Evolutionary conservation across 2,888 invertebrate genomes (phyloP), one percentile per base, ranked within the genome.

Genomic region (Invenusta paracnida): DNA sequence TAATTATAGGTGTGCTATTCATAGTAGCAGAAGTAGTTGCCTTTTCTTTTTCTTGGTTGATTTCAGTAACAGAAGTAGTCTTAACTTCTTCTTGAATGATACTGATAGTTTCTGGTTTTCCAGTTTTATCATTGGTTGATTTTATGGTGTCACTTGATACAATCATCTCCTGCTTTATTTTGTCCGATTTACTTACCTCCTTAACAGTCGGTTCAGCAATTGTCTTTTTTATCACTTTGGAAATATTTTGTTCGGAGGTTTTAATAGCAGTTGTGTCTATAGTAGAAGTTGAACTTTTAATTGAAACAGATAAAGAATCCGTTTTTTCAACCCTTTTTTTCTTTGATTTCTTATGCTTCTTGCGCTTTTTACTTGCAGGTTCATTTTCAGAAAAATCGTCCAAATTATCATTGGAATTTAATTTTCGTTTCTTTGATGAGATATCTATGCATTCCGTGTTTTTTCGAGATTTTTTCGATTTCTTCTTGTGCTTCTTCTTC

Each of bases 291-390:
- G 48, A 48, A 48, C 17, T 17, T 11, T 48, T 48, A 5, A 17
- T 48, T 48, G 48, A 11, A 17, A 48, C 5, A 48, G 5, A 5
- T 48, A 11, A 11, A 48, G 48, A 5, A 11, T 48, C 48, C 5
- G 48, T 11, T 48, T 48, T 48, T 48, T 5, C 48, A 48, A 17
- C 5, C 48, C 17, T 48, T 48, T 48, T 48, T 23, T 73, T 73
- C 23, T 73, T 73, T 73, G 73, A 73, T 25, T 73, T 73, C 27
- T 73, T 73, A 23, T 73, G 73, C 23, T 73, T 73, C 25, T 73
- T 73, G 73, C 23, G 73, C 73, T 73, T 73, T 25, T 73, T 73
- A 73, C 11, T 25, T 13, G 27, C 27, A 13, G 73, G 73, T 73
- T 73, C 73, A 73, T 73, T 25, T n/a, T n/a, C n/a, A n/a, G n/a